Conservation (phyloP, 2,113 vertebrate genomes). For the Benitochromis conjunctus region DNA sequence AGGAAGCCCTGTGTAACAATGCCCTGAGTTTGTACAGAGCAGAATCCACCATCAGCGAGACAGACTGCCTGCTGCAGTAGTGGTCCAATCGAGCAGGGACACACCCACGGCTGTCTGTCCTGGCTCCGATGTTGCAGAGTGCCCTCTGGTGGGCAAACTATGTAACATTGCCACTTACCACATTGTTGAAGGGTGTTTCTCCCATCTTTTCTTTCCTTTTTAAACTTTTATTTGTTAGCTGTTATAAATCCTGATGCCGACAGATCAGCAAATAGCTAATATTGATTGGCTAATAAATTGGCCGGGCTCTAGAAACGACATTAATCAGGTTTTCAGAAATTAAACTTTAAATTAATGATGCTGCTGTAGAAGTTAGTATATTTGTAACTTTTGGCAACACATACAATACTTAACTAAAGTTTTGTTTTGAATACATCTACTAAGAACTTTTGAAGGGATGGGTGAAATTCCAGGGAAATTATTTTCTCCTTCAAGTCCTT, state of each 20-base stretch:
- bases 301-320: background rate
- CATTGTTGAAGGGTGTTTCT: background rate
- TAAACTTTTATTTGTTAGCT: background rate
- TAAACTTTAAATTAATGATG: background rate
- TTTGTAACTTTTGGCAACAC: background rate
- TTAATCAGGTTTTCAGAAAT: background rate
- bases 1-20: no score
- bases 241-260: accelerated
- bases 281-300: background rate
- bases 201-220: background rate
- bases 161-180: background rate
- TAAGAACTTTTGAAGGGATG: background rate
- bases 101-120: no score
- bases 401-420: background rate
- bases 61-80: no score
- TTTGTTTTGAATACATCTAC: background rate
- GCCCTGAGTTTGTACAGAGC: no score
- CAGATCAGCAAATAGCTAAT: background rate
- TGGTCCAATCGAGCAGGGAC: no score
- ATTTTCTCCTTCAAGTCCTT: background rate
- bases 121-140: accelerated
- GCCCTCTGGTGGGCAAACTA: background rate
- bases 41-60: no score
- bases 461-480: background rate
- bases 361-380: background rate